A percentile compares a stretch with the other conserved stretches of the same genome.
These are phyloP conservation scores for Coenonympha arcania DNA, from an alignment of 2,888 invertebrate genomes.

Conservation along the genomic window DNA sequence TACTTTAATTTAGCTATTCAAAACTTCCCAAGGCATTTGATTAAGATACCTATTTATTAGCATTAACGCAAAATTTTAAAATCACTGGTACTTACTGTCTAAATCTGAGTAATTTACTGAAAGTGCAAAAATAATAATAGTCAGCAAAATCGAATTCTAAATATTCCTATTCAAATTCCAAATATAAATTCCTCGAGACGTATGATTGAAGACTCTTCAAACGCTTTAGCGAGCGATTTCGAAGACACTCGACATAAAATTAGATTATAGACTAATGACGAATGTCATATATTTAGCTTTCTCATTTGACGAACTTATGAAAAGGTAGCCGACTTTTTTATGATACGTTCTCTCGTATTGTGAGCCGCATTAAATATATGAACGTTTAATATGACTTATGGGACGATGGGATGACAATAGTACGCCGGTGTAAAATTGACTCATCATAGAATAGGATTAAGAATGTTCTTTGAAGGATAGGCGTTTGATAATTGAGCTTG, in stretches of 20 bases:
- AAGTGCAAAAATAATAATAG: background rate
- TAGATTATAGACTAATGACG: conserved; percentile 56
- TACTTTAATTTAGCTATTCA: no score
- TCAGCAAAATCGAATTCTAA: background rate
- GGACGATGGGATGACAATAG: conserved; percentile 51
- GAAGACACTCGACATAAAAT: conserved; percentile 44
- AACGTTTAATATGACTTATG: conserved; percentile 63
- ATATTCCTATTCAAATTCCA: background rate
- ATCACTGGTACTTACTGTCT: no score
- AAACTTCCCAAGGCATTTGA: no score
- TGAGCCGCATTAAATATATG: conserved; percentile 53
- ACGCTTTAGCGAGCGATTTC: conserved; percentile 8
- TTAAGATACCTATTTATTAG: no score
- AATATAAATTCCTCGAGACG: background rate
- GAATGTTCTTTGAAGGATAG: conserved; percentile 53
- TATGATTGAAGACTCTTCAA: conserved; percentile 1
- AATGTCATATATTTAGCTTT: conserved; percentile 64
- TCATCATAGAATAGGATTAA: conserved; percentile 63
- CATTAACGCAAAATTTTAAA: no score
- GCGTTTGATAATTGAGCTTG: conserved; percentile 63
- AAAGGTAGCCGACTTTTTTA: conserved; percentile 57
- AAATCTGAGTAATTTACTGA: no score
- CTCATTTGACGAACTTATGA: conserved; percentile 50
- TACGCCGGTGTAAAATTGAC: conserved; percentile 62
- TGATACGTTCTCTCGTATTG: conserved; percentile 43